Evolutionary conservation across 1,140 invertebrate genomes (phyloP), one percentile per base, ranked within the genome.

Genomic region (Hyles vespertilio): DNA sequence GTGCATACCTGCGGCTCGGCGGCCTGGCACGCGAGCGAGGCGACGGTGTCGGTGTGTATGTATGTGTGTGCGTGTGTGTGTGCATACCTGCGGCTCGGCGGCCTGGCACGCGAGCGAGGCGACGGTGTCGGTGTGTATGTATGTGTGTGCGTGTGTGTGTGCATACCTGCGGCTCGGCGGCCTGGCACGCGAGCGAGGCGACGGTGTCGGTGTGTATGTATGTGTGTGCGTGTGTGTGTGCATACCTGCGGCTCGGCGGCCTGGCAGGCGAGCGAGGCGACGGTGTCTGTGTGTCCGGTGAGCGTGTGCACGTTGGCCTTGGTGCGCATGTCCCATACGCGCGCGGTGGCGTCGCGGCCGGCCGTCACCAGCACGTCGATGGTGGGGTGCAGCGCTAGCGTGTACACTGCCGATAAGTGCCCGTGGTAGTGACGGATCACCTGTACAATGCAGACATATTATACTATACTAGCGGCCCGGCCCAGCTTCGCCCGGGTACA

Each of bases 391-490:
- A 99, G 89, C 9, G 97, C 94, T 65, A 99, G 89, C 0, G 95
- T 94, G 90, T 99, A 99, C 32, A 99, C 97, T 0, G 98, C 98
- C 68, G 97, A 99, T 49, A 99, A 90, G 90, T 99, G 98, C 0
- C 98, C 99, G 90, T 99, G 99, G 89, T 99, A 99, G 87, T 99
- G 98, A 7, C 99, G 91, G 64, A 99, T 98, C 4, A 98, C 95
- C 82, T 87, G 63, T 0, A 54, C 2, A 22, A 22, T 22, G 22
- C 22, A 2, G 22, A 22, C 22, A 22, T 1, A 22, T 22, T 22
- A 2, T 22, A n/a, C n/a, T n/a, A n/a, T n/a, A n/a, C n/a, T n/a
- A n/a, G n/a, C n/a, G n/a, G n/a, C n/a, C n/a, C n/a, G n/a, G n/a
- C n/a, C n/a, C n/a, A n/a, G n/a, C n/a, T n/a, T n/a, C n/a, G n/a